Evolutionary conservation across 2,113 vertebrate species (phyloP).

Genomic region (Pimephales promelas): DNA sequence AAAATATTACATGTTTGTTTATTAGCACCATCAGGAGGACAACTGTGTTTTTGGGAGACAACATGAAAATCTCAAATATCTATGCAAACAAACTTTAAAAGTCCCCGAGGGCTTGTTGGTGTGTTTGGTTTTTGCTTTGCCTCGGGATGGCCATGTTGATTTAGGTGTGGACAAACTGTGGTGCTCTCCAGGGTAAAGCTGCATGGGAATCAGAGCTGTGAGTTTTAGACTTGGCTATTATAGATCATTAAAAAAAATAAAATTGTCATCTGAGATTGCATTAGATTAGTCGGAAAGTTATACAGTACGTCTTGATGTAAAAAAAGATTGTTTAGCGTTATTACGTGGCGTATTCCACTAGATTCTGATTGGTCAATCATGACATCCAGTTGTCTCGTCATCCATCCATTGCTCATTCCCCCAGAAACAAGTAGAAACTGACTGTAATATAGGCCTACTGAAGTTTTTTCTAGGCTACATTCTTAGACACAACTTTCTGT

Average conservation of each 20-base stretch:
- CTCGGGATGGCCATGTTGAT: conserved; percentile 21
- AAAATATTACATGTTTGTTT: background rate
- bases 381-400: too few species aligned
- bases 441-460: too few species aligned
- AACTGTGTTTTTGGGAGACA: conserved; percentile 2
- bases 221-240: background rate
- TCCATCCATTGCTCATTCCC: too few species aligned
- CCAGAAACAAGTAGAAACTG: too few species aligned
- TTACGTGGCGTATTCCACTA: background rate
- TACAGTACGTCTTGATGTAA: background rate
- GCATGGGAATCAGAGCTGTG: conserved; percentile 30
- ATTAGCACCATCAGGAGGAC: background rate
- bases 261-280: background rate
- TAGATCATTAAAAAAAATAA: background rate
- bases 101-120: conserved; percentile 8
- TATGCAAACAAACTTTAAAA: conserved; percentile 18
- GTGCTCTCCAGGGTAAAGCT: conserved; percentile 7
- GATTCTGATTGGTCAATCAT: too few species aligned
- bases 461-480: too few species aligned
- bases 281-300: too few species aligned
- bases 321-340: background rate
- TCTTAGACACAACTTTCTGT: background rate
- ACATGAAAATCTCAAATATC: background rate
- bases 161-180: conserved; percentile 7
- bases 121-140: conserved; percentile 15